A percentile compares a stretch with the other conserved stretches of the same genome.
These are phyloP conservation scores for Sturnira hondurensis DNA, from an alignment of 2,113 vertebrate genomes.

Conservation along the genomic window DNA sequence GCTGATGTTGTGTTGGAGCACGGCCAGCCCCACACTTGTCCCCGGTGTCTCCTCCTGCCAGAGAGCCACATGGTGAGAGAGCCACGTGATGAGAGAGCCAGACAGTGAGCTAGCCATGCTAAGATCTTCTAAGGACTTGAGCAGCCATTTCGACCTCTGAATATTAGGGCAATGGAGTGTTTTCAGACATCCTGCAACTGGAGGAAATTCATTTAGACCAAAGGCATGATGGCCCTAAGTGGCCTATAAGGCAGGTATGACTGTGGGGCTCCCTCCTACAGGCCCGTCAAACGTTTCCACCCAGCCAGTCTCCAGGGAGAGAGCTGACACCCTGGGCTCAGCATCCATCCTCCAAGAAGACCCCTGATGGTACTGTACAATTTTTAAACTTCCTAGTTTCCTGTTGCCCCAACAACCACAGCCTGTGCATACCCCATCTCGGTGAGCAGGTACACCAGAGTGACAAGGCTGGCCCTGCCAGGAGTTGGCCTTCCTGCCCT, in stretches of 20 bases:
- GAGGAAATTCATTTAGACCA: neutral
- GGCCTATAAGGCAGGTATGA: fast-evolving
- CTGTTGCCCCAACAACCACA: neutral
- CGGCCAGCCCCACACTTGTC: neutral
- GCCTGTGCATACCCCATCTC: neutral
- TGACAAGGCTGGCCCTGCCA: neutral
- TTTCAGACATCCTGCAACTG: neutral
- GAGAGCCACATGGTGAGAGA: neutral
- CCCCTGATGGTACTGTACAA: neutral
- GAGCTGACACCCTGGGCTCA: neutral
- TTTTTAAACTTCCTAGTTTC: neutral
- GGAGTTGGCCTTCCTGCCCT: neutral
- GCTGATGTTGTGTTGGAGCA: neutral
- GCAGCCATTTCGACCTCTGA: neutral
- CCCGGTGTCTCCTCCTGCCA: fast-evolving
- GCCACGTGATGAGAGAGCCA: too few relatives aligned
- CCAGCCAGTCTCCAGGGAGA: neutral
- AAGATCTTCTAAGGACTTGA: neutral
- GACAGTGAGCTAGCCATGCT: too few relatives aligned
- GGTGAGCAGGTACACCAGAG: neutral
- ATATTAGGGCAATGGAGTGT: neutral
- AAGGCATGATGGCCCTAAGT: neutral
- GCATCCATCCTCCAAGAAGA: neutral
- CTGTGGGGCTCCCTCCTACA: neutral
- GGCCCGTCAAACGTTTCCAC: neutral